Base-by-base conservation (phyloP, 35 echinoderm and acorn worm genomes). In the Amphiura filiformis region DNA sequence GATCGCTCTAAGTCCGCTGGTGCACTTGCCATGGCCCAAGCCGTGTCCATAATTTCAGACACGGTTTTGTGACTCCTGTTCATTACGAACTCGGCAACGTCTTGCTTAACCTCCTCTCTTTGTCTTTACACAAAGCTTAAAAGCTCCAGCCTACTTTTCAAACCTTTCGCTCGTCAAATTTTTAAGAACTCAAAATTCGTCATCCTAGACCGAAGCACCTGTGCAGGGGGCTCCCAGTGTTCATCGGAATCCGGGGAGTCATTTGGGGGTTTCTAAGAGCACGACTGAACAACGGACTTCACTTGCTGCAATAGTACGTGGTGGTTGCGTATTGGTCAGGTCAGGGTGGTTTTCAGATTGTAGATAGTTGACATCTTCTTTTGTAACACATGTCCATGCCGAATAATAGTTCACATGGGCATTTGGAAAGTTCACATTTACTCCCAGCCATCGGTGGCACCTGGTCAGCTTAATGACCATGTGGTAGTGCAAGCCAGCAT, bases 401-500 rank as follows among this genome's bases (percentile, higher is more conserved):
- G 26, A 31, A 34, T 80, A 80, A 80, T 80, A 80, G 17, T 80
- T 80, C 18, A 0, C 20, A 35, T 80, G 78, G 0, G 26, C 35
- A 34, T 26, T 22, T 23, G 36, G 35, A 80, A 80, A 80, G 36
- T 31, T 17, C 26, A 0, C 30, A 4, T 35, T 31, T 33, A 33
- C 20, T 23, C 77, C 26, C 78, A 80, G 78, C 78, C 78, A 80
- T 31, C 78, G 0, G 26, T 80, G 78, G 35, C 26, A 26, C 36
- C 36, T 26, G 4, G 20, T 26, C 22, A 80, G 78, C 35, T 80
- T 80, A 18, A 80, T 35, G 26, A 1, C 78, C 78, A 80, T 80
- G 78, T 80, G 78, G 78, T 80, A 80, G 7, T 80, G 78, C n/a
- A n/a, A n/a, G n/a, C 37, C 18, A 32, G 81, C 5, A 13, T 65